A percentile compares a stretch with the other conserved stretches of the same genome.
Evolutionary conservation across 23 tunicate species (phyloP).

Genomic region (Aplidium turbinatum): DNA sequence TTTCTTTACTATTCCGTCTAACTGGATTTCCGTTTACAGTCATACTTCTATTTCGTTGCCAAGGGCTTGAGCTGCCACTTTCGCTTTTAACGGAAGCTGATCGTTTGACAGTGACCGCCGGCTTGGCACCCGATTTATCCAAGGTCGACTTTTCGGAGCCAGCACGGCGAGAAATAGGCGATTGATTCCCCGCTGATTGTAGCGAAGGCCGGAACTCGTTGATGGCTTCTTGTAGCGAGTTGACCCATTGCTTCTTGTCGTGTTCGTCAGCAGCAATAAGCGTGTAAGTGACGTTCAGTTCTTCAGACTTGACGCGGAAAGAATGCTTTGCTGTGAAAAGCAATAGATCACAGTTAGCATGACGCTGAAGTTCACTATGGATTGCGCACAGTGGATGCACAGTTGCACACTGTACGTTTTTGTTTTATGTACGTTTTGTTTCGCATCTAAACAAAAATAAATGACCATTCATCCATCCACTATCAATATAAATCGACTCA

Average conservation of each 20-base stretch:
- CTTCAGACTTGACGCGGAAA: conserved; percentile 71
- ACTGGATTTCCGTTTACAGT: conserved; percentile 13
- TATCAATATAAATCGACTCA: too few species aligned
- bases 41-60: conserved; percentile 47
- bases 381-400: too few species aligned
- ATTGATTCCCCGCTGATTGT: background rate
- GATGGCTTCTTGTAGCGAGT: conserved; percentile 69
- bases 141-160: conserved; percentile 13
- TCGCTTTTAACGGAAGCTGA: conserved; percentile 74
- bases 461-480: too few species aligned
- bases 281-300: conserved; percentile 59
- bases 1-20: conserved; percentile 16
- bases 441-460: too few species aligned
- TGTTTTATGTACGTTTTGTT: too few species aligned
- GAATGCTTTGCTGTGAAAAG: conserved; percentile 80
- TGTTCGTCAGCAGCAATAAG: conserved; percentile 75
- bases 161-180: background rate
- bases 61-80: conserved; percentile 17
- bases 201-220: conserved; percentile 31
- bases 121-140: conserved; percentile 6
- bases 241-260: conserved; percentile 89
- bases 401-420: too few species aligned
- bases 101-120: conserved; percentile 24
- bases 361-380: too few species aligned
- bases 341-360: too few species aligned